A percentile compares a stretch with the other conserved stretches of the same genome.
Evolutionary conservation across 2,113 vertebrate species (phyloP).

Genomic region (Synchiropus splendidus): DNA sequence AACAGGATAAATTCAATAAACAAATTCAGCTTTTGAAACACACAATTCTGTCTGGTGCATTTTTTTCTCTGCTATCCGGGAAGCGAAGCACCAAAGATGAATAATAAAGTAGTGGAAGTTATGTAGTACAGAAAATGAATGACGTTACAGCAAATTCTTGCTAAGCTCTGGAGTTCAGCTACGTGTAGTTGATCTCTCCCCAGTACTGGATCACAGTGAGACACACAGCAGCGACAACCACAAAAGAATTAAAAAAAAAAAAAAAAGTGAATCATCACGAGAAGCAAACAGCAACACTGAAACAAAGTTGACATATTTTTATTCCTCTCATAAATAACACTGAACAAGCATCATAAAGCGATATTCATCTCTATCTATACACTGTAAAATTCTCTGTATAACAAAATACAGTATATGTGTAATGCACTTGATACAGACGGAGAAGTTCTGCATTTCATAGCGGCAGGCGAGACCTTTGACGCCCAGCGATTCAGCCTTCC

Average conservation of each 20-base stretch:
- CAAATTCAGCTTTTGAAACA: no score
- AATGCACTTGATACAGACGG: constrained; percentile 67
- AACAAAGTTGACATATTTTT: constrained; percentile 54
- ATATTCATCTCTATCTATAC: constrained; percentile 66
- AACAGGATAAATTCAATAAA: no score
- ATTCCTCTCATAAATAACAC: constrained; percentile 71
- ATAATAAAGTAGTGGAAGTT: no score
- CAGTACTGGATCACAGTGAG: no score
- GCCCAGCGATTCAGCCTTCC: constrained; percentile 7
- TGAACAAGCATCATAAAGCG: constrained; percentile 67
- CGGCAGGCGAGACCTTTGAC: constrained; percentile 33
- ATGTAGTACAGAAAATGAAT: no score
- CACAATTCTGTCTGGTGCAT: no score
- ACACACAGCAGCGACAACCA: background rate
- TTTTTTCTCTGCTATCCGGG: no score
- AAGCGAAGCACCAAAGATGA: no score
- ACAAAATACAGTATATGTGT: constrained; percentile 70
- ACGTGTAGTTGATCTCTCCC: no score
- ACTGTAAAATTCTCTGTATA: constrained; percentile 66
- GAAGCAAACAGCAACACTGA: constrained; percentile 5
- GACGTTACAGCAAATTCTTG: no score
- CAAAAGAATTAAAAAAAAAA: background rate
- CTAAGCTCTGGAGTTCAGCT: no score
- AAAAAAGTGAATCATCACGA: background rate
- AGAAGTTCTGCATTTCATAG: constrained; percentile 56